Conservation (phyloP, 2,888 invertebrate genomes). For the Drosophila nr. fundita region DNA sequence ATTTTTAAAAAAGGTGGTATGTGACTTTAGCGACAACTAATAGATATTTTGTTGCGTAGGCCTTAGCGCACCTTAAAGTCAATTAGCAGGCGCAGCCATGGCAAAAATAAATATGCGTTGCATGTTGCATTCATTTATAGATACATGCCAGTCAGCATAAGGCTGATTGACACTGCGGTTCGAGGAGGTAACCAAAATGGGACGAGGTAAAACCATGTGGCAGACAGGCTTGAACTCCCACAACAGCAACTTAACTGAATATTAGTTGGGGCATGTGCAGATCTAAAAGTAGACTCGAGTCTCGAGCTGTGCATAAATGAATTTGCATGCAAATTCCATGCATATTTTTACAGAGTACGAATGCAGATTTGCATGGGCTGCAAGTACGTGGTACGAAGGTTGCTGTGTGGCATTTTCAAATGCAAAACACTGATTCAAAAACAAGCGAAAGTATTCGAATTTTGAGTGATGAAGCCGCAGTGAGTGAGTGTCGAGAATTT, state of each 20-base stretch:
- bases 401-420: constrained; percentile 31
- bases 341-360: constrained; percentile 35
- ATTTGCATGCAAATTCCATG: constrained; percentile 48
- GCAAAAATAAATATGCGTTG: constrained; percentile 27
- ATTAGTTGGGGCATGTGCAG: not conserved
- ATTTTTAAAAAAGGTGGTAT: constrained; percentile 16
- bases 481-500: constrained; percentile 55
- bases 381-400: constrained; percentile 7
- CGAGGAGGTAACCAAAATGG: constrained; percentile 4
- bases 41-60: constrained; percentile 18
- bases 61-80: constrained; percentile 40
- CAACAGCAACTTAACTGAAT: constrained; percentile 19
- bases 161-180: constrained; percentile 51
- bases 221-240: constrained; percentile 23
- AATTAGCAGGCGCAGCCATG: constrained; percentile 51
- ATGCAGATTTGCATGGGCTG: constrained; percentile 45
- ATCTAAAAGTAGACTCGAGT: constrained; percentile 5
- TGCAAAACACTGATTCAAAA: constrained; percentile 34
- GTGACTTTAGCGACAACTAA: not conserved
- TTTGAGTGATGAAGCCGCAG: constrained; percentile 55
- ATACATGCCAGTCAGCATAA: constrained; percentile 31
- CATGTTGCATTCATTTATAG: constrained; percentile 11
- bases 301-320: constrained; percentile 8
- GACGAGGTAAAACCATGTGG: constrained; percentile 8
- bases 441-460: constrained; percentile 57